Evolutionary conservation across 2,888 invertebrate species (phyloP), one percentile per base, ranked within the genome.

Genomic region (Hydraecia micacea): DNA sequence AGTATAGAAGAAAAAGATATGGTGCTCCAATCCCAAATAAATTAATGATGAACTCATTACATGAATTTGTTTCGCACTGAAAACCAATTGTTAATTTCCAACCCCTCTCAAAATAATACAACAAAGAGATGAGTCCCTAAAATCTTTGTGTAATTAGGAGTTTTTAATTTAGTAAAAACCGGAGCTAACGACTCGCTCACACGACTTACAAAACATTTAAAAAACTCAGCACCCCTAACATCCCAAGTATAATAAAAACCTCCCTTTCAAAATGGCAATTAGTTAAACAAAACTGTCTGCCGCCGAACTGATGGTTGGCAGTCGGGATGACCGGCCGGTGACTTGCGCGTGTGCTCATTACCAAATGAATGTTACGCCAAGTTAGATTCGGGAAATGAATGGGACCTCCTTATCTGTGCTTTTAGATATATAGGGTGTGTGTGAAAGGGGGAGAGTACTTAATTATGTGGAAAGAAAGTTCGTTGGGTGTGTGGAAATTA

Each of bases 281-380:
- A 90, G 86, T 84, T 76, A 84, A 79, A 86, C 80, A 78, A 81
- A 81, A 87, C 80, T 88, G 90, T 86, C 84, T 68, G 83, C 79
- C 77, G 60, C 79, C 73, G 87, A 85, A 88, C 88, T 86, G 89
- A 90, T 78, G 88, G 81, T 78, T 66, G 71, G 78, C 74, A 46
- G 74, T 36, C 13, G 36, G 13, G 81, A 89, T 88, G 90, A 84
- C 87, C 86, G 72, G 65, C 65, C 80, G 73, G 81, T 89, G 90
- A 91, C 90, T 84, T 86, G 89, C 83, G 82, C 75, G 73, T 73
- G 75, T 58, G 28, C 81, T 88, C 89, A 91, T 91, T 91, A 91
- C 82, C 69, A 77, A 80, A 85, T 87, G 89, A 88, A 76, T 79
- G 78, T 72, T 75, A 79, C 71, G 74, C 74, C 42, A 32, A 78